Percentiles rank a stretch among this genome's conserved stretches.
phyloP scores from a whole-genome alignment of 2,113 vertebrate species.

The Chunga burmeisteri region DNA sequence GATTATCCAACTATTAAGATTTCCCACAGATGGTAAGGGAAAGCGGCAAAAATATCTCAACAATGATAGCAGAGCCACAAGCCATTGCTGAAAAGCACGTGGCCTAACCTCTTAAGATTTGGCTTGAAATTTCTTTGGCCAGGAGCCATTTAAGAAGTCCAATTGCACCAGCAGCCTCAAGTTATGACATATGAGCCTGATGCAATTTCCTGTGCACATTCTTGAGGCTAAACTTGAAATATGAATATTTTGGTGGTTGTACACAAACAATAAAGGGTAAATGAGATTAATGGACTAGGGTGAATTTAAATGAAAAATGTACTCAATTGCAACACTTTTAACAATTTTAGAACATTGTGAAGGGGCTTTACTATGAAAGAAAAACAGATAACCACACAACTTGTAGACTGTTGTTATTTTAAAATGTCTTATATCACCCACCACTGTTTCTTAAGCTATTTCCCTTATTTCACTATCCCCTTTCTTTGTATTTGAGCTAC shows the following conservation, averaged over 20 bases:
- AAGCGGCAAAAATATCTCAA: background rate
- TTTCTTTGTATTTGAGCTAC: background rate
- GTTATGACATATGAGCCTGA: background rate
- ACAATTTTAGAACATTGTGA: background rate
- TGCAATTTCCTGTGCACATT: background rate
- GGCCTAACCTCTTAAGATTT: background rate
- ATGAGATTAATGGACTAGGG: background rate
- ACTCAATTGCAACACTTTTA: background rate
- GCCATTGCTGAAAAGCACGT: background rate
- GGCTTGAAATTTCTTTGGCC: background rate
- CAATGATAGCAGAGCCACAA: background rate
- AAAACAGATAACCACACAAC: background rate
- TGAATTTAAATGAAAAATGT: background rate
- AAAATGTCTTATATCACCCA: background rate
- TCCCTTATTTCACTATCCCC: background rate
- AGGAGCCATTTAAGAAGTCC: background rate
- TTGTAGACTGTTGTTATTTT: background rate
- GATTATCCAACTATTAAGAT: background rate
- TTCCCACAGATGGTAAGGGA: background rate
- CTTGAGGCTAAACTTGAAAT: background rate
- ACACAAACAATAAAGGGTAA: background rate
- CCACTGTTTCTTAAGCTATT: background rate
- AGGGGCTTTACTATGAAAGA: background rate
- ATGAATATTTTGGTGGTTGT: background rate
- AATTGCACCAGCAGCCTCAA: background rate